A percentile compares a stretch with the other conserved stretches of the same genome.
phyloP scores from a whole-genome alignment of 2,113 vertebrate genomes.

The Corapipo altera region DNA sequence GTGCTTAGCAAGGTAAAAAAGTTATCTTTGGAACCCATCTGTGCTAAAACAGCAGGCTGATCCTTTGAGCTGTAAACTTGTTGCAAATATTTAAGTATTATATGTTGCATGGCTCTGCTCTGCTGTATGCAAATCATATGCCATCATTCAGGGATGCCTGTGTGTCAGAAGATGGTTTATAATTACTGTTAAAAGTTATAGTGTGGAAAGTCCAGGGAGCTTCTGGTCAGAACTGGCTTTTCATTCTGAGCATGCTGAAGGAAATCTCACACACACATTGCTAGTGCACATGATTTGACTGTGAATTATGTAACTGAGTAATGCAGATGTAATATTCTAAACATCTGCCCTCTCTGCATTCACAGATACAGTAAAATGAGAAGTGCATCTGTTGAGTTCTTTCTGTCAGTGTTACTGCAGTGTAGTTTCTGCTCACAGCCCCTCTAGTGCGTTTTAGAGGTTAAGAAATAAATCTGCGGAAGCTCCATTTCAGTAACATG shows the following conservation, averaged over 20 bases:
- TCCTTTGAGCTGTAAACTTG: background rate
- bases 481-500: background rate
- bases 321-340: background rate
- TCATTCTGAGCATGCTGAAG: background rate
- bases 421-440: background rate
- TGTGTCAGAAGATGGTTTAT: background rate
- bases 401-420: background rate
- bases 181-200: background rate
- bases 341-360: background rate
- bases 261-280: background rate
- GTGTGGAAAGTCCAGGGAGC: background rate
- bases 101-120: background rate
- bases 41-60: background rate
- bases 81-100: background rate
- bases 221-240: background rate
- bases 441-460: background rate
- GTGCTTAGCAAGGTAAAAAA: slow-evolving; percentile 32
- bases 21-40: background rate
- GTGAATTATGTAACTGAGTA: background rate
- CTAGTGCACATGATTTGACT: background rate
- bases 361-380: background rate
- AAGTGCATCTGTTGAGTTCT: background rate
- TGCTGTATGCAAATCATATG: background rate
- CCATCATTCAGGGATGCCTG: background rate
- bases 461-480: background rate